Base-by-base conservation (phyloP, 1,140 invertebrate genomes). In the Trichogramma pretiosum region DNA sequence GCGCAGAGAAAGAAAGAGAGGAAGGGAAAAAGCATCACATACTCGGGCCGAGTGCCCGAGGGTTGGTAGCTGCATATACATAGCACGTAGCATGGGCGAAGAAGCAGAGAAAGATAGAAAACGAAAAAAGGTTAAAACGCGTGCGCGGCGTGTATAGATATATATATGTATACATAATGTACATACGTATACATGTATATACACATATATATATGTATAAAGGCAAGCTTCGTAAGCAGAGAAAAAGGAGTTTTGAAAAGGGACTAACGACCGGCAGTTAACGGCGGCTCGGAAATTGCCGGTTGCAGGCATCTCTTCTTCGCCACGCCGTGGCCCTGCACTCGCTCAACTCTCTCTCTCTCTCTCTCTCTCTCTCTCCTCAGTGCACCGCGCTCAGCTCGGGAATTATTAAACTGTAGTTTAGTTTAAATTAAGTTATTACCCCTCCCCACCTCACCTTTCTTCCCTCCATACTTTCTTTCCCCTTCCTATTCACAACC, bases 341-440 rank as follows among this genome's bases (percentile, higher is more conserved):
- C 64, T 66, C 58, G 63, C 59, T 57, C 59, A 61, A 62, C 14
- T 21, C 14, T 21, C 18, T 21, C n/a, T 30, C 5, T n/a, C n/a
- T n/a, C n/a, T n/a, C 28, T 64, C 66, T 11, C 42, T 36, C 42
- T 24, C 23, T 18, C 26, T 32, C n/a, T 18, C 52, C 61, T 60
- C 64, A 68, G 68, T 65, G 62, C 65, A 62, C 58, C 65, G 65
- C 14, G 17, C 17, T 33, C 42, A 61, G 62, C 63, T 56, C 60
- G 59, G 57, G 70, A 72, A 72, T 72, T 72, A 72, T 72, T 72
- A 72, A 72, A 72, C 68, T 71, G 70, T 72, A 72, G 70, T 72
- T 72, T 72, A 72, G 70, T 71, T 72, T 72, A 71, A 72, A 72
- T 72, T 72, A 72, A 72, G 70, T 72, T 72, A 72, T 72, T 72